Evolutionary conservation across 2,888 invertebrate genomes (phyloP), one percentile per base, ranked within the genome.

Genomic region (Calliphora vomitoria): DNA sequence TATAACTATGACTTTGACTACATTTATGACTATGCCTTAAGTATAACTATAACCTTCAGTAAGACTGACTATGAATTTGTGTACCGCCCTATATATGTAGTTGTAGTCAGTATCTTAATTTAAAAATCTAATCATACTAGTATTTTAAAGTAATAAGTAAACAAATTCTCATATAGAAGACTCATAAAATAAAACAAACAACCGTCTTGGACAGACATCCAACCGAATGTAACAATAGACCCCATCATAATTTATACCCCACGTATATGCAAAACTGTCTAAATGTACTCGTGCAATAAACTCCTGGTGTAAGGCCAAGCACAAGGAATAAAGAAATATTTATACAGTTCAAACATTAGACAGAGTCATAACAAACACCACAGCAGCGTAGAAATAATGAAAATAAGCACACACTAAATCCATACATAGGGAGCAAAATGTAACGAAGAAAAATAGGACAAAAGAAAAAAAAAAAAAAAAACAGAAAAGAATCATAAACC

Each of bases 201-300:
- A 18, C 2, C 18, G 18, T 4, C 13, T 10, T 15, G 18, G 25
- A 13, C 13, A 25, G 25, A 20, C 20, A 18, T 3, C 6, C 18
- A 69, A 25, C 18, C n/a, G 69, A 85, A 85, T 79, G 10, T 25
- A 50, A 71, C 75, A 87, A 76, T 71, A 80, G 68, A 74, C 66
- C n/a, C 44, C 64, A 62, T 86, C 74, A 83, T 82, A 82, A 84
- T 78, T 87, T 87, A 81, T 58, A 84, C 81, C 81, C 84, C 87
- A 84, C 66, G 68, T 78, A 60, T 60, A 41, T 58, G 31, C 11
- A 60, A 50, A 69, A 75, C 44, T 41, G 20, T 55, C 25, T 58
- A 18, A 47, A 75, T 75, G 15, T 55, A 38, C 64, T 62, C 25
- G 15, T 6, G 53, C 20, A 13, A 55, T 68, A 71, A 58, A 25